Conservation (phyloP, 2,113 vertebrate genomes). For the Pelobates fuscus region DNA sequence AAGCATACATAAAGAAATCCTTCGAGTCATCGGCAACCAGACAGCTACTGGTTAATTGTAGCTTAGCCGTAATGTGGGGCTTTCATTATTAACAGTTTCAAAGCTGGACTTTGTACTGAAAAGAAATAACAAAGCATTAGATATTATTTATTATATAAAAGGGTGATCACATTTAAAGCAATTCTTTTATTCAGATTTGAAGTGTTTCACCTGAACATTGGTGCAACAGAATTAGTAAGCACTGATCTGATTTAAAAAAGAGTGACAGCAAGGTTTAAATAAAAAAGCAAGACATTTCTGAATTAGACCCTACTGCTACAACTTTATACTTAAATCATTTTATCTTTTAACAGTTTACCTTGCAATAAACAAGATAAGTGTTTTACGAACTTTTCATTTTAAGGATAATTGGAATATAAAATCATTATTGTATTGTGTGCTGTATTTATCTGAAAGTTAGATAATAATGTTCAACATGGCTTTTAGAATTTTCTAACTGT, state of each 20-base stretch:
- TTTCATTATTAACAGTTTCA: slow-evolving; percentile 72
- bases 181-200: slow-evolving; percentile 74
- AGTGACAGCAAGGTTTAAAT: slow-evolving; percentile 45
- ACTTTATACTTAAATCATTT: slow-evolving; percentile 1
- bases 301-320: slow-evolving; percentile 31
- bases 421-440: slow-evolving; percentile 51
- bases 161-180: slow-evolving; percentile 47
- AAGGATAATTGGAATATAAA: slow-evolving; percentile 52
- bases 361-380: slow-evolving; percentile 66
- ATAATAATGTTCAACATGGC: slow-evolving; percentile 20
- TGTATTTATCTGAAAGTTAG: slow-evolving; percentile 28
- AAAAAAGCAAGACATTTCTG: background rate
- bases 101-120: slow-evolving; percentile 86
- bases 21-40: slow-evolving; percentile 89
- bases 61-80: slow-evolving; percentile 62
- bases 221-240: slow-evolving; percentile 65
- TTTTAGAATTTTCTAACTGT: slow-evolving; percentile 11
- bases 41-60: slow-evolving; percentile 85
- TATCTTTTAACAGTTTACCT: slow-evolving; percentile 49
- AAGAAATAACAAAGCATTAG: slow-evolving; percentile 66
- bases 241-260: slow-evolving; percentile 61
- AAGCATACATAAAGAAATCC: slow-evolving; percentile 84
- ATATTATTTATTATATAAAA: slow-evolving; percentile 62
- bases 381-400: slow-evolving; percentile 57
- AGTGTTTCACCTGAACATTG: slow-evolving; percentile 28